Evolutionary conservation across 2,888 invertebrate species (phyloP).

Genomic region (Dolichomitus sp.): DNA sequence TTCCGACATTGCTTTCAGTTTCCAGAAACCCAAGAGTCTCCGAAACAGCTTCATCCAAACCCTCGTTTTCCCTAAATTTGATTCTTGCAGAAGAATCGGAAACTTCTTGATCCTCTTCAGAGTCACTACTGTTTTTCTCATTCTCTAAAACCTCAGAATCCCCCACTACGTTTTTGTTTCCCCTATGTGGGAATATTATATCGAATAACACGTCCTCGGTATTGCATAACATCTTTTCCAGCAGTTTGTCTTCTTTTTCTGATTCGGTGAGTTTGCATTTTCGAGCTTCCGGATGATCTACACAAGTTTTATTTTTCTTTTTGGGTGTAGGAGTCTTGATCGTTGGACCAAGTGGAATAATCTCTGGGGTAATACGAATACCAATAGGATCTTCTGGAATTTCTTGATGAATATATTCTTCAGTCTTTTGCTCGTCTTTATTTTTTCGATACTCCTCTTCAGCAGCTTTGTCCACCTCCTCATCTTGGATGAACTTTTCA

Average conservation of each 20-base stretch:
- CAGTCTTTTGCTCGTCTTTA: slow-evolving; percentile 11
- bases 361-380: slow-evolving; percentile 71
- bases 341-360: slow-evolving; percentile 81
- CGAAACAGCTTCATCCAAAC: slow-evolving; percentile 38
- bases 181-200: slow-evolving; percentile 76
- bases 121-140: slow-evolving; percentile 22
- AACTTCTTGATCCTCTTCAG: slow-evolving; percentile 18
- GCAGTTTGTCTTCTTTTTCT: slow-evolving; percentile 69
- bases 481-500: slow-evolving; percentile 77
- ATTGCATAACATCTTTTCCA: slow-evolving; percentile 75
- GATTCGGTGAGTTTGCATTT: slow-evolving; percentile 69
- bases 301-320: slow-evolving; percentile 69
- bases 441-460: slow-evolving; percentile 64
- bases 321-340: slow-evolving; percentile 78
- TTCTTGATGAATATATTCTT: slow-evolving; percentile 50
- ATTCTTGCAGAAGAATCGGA: slow-evolving; percentile 5
- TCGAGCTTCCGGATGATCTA: slow-evolving; percentile 69
- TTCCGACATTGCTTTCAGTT: slow-evolving; percentile 71
- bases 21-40: slow-evolving; percentile 74
- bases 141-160: slow-evolving; percentile 15
- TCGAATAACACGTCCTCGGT: slow-evolving; percentile 80
- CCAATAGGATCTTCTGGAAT: slow-evolving; percentile 70
- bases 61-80: slow-evolving; percentile 16
- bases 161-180: slow-evolving; percentile 8
- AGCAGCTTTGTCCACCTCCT: slow-evolving; percentile 64